phyloP scores from a whole-genome alignment of 2,797 vertebrate species.

The Chloroceryle amazona region DNA sequence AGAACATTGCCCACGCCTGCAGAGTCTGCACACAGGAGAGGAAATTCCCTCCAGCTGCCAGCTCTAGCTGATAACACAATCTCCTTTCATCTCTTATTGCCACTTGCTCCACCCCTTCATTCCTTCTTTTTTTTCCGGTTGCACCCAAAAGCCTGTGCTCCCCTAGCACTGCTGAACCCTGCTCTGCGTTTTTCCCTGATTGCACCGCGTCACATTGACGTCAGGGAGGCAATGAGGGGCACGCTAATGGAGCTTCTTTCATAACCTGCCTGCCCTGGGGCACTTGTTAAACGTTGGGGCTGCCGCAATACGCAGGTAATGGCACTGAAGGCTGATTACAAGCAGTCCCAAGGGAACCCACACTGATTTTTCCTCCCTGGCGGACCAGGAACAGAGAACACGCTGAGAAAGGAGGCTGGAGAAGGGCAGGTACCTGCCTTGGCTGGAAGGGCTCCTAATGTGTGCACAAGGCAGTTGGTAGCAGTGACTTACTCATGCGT shows the following conservation, averaged over 20 bases:
- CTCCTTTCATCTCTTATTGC: constrained; percentile 3
- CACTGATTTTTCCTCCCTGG: background rate
- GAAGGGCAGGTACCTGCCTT: background rate
- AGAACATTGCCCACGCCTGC: background rate
- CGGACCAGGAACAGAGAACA: background rate
- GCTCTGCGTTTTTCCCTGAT: background rate
- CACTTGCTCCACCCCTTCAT: background rate
- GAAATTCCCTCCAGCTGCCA: background rate
- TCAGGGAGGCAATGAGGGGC: constrained; percentile 31
- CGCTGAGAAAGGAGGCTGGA: background rate
- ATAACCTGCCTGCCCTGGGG: constrained; percentile 34
- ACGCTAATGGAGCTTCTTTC: constrained; percentile 7
- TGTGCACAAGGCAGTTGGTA: background rate
- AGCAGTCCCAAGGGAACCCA: background rate
- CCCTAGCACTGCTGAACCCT: background rate
- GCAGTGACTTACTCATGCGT: background rate
- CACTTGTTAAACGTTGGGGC: background rate
- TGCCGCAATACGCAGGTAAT: background rate
- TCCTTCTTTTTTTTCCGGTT: background rate
- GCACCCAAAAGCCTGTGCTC: background rate
- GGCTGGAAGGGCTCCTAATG: background rate
- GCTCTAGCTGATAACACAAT: constrained; percentile 19
- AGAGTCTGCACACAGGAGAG: background rate
- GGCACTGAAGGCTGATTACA: background rate
- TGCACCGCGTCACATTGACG: constrained; percentile 36